Evolutionary conservation across 2,113 vertebrate genomes (phyloP).

Genomic region (Periophthalmodon schlosseri): DNA sequence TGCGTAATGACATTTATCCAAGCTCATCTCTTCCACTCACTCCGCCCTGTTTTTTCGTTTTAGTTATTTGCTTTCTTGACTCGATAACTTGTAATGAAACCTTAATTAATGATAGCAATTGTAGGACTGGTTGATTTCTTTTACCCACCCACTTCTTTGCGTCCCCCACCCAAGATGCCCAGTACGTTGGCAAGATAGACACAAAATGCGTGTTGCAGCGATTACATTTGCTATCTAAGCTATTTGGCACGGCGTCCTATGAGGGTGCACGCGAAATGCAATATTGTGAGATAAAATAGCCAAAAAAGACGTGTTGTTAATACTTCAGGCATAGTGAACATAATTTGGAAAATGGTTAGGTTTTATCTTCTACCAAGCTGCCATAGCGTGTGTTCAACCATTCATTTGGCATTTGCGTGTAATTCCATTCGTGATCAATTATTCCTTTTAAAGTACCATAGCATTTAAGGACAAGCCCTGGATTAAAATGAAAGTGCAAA

Average conservation of each 20-base stretch:
- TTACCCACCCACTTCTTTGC: background rate
- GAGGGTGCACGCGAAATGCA: background rate
- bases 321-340: background rate
- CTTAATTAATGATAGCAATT: background rate
- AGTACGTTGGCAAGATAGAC: background rate
- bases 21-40: background rate
- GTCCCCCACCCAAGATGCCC: background rate
- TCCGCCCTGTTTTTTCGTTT: background rate
- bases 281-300: background rate
- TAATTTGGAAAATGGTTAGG: background rate
- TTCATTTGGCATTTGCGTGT: background rate
- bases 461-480: background rate
- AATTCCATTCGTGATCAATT: background rate
- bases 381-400: background rate
- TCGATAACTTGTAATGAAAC: background rate
- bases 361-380: slow-evolving; percentile 7
- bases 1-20: background rate
- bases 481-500: background rate
- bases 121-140: background rate
- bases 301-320: background rate
- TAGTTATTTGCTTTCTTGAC: background rate
- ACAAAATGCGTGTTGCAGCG: slow-evolving; percentile 3
- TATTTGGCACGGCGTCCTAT: background rate
- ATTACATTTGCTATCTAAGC: background rate
- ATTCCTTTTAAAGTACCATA: background rate